Conservation (phyloP, 2,797 vertebrate genomes). For the Manis crassicaudata region DNA sequence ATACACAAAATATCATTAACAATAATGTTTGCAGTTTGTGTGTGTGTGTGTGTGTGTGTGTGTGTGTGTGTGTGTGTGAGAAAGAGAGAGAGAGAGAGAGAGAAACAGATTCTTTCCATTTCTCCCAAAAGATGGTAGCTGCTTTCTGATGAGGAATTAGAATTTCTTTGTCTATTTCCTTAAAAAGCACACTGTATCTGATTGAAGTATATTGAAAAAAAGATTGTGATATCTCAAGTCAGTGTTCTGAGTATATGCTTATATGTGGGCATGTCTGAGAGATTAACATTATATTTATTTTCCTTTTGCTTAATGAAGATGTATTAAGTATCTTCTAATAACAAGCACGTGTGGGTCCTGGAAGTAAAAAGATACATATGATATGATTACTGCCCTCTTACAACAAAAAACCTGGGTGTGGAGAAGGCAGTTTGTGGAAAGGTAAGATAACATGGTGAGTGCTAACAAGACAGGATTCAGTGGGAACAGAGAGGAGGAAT, state of each 20-base stretch:
- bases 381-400: not conserved
- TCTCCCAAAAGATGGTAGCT: constrained; percentile 1
- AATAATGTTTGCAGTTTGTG: not conserved
- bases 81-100: not conserved
- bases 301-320: not conserved
- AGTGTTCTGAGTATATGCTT: not conserved
- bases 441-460: not conserved
- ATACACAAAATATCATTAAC: constrained; percentile 21
- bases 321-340: not conserved
- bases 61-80: too few relatives aligned
- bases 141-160: not conserved
- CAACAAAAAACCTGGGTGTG: not conserved
- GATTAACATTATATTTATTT: not conserved
- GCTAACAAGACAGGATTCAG: not conserved
- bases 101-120: not conserved
- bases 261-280: not conserved
- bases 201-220: not conserved
- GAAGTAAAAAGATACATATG: not conserved
- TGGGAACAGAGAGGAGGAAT: not conserved
- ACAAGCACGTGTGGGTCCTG: not conserved
- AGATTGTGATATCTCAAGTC: not conserved
- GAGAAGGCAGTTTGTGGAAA: not conserved
- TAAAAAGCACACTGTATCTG: not conserved
- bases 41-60: too few relatives aligned
- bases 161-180: constrained; percentile 6